Percentiles rank a stretch among this genome's conserved stretches.
Conservation (phyloP, 2,113 vertebrate genomes). For the Oreochromis aureus region DNA sequence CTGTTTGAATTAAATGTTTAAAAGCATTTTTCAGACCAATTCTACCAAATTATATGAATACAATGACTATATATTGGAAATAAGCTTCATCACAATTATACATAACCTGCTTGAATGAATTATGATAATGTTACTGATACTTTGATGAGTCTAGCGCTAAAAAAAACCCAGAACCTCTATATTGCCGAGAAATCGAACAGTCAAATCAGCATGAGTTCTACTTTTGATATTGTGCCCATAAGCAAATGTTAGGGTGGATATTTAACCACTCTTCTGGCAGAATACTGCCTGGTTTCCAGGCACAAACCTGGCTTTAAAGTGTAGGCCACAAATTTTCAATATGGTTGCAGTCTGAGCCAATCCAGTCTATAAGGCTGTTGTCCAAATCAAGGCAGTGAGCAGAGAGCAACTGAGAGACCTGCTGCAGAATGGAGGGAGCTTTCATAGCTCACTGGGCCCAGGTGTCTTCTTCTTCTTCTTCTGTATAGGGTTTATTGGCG, state of each 20-base stretch:
- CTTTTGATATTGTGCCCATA: not conserved
- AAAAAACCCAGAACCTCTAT: not conserved
- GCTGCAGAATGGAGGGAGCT: rapidly evolving
- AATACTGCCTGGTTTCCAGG: not conserved
- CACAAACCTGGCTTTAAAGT: not conserved
- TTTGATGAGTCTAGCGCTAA: rapidly evolving
- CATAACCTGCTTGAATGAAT: not conserved
- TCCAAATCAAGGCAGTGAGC: not conserved
- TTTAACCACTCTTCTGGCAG: rapidly evolving
- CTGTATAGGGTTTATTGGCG: too few relatives aligned
- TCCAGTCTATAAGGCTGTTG: not conserved
- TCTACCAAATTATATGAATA: not conserved
- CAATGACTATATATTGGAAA: not conserved
- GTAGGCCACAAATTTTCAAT: not conserved
- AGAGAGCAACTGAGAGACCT: not conserved
- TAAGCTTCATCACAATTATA: not conserved
- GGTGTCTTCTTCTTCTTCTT: too few relatives aligned
- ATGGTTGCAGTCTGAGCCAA: not conserved
- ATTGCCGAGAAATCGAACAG: not conserved
- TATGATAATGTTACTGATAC: rapidly evolving
- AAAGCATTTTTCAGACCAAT: not conserved
- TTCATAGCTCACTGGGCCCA: rapidly evolving
- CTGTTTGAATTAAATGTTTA: not conserved
- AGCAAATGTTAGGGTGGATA: not conserved
- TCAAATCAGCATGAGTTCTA: not conserved